These are phyloP conservation scores for Novumbra hubbsi DNA, from an alignment of 2,797 vertebrate species.

Conservation along the genomic window DNA sequence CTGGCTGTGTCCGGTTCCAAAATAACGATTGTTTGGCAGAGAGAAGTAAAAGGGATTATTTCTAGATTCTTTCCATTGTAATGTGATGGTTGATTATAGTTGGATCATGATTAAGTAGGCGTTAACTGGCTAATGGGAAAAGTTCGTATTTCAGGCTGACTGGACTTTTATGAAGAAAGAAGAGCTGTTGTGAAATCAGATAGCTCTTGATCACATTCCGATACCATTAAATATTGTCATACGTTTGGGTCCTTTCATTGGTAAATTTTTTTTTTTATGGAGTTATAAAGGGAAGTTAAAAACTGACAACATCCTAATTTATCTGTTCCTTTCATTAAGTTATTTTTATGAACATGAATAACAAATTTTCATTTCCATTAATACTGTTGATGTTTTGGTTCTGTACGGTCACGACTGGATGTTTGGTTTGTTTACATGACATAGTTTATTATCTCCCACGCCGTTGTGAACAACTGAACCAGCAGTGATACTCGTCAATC, in stretches of 20 bases:
- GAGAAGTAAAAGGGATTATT: conserved; percentile 4
- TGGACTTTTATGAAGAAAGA: not conserved
- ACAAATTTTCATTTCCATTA: not conserved
- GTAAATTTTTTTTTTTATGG: not conserved
- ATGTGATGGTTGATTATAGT: conserved; percentile 1
- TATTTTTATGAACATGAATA: not conserved
- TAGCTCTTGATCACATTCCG: not conserved
- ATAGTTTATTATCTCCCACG: not conserved
- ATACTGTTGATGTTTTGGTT: not conserved
- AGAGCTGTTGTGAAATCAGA: not conserved
- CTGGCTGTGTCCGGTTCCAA: conserved; percentile 11
- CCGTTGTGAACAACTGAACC: not conserved
- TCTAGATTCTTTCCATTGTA: conserved; percentile 1
- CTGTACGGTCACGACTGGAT: too few species aligned
- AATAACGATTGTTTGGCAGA: conserved; percentile 17
- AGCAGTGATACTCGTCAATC: not conserved
- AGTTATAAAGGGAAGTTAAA: not conserved
- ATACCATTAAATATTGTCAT: not conserved
- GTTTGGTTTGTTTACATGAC: not conserved
- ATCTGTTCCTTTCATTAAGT: not conserved
- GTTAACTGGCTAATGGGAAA: not conserved
- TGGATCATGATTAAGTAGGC: not conserved
- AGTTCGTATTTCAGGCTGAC: too few species aligned
- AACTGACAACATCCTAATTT: not conserved
- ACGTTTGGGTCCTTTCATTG: not conserved